Evolutionary conservation across 2,113 vertebrate species (phyloP), one percentile per base, ranked within the genome.

Genomic region (Bambusicola thoracicus): DNA sequence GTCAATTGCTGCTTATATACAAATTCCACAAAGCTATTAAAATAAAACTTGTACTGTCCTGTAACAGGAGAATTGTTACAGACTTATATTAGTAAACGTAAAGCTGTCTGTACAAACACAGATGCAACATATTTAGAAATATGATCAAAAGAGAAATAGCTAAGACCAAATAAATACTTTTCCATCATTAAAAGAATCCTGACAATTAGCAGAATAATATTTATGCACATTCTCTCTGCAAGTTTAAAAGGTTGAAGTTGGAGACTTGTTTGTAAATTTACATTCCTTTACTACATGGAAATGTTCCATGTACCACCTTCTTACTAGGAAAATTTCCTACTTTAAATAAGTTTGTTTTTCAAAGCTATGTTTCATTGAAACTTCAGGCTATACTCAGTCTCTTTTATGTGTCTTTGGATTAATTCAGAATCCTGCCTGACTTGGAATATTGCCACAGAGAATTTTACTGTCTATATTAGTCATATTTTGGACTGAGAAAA

Each of bases 381-480:
- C 11, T 48, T 38, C 11, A 83, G 13, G 10, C 40, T n/a, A 13
- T 17, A 25, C 38, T 59, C 6, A 34, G 16, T 5, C 29, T 67
- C 38, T 30, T 70, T 75, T 55, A 41, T 7, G 25, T 62, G 16
- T 38, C 43, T 62, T 83, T 2, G 5, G 7, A 36, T 66, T 56
- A 78, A 36, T 10, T 44, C 65, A 61, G 55, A 81, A 69, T n/a
- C 44, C 59, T 78, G 27, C 38, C 46, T 91, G 27, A 46, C 8
- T 18, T 68, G 43, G 7, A 55, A 41, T 20, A 34, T 4, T 67
- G 68, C 11, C 81, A 83, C 43, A 68, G 53, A 79, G 29, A 40
- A 21, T 44, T 48, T 25, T 41, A 67, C 13, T 11, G 17, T 22
- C 44, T 34, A 2, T 12, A 40, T 0, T 1, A 82, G 38, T 49